Base-by-base conservation (phyloP, 2,797 vertebrate species). In the Enteromius fasciolatus region DNA sequence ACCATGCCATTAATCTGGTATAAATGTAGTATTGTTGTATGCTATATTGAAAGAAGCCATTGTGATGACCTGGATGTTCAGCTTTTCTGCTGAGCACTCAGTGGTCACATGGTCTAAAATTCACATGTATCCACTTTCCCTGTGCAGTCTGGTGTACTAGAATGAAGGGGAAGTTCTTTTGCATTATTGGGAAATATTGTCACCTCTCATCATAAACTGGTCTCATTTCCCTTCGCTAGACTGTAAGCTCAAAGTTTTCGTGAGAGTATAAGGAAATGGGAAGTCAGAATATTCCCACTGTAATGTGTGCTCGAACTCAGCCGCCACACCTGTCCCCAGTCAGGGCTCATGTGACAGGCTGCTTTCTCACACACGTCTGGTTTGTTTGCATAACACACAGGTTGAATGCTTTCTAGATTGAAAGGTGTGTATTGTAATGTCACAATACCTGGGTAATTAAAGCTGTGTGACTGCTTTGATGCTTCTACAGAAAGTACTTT, bases 321-420 rank as follows among this genome's bases (percentile, higher is more conserved):
- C 39, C 28, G 28, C 25, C 64, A 18, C 72, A 87, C 78, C 82
- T 76, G 85, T 73, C 69, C 77, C 77, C 20, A 1, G 77, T 50
- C 41, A 69, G 77, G 41, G 7, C n/a, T 82, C 76, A 69, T 31
- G 81, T 81, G 28, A 50, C 7, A 50, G 28, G 39, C 17, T 77
- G 6, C 15, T 57, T 61, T 72, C 46, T 33, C 64, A 61, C 48
- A 61, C 52, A 52, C 70, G 8, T 50, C 25, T 48, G 15, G 41
- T 23, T 48, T 81, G 80, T 66, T 39, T 75, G 23, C 5, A 5
- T 64, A 75, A 81, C 46, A 20, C 46, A n/a, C 59, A 52, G 61
- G 46, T 66, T 46, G 14, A 66, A 39, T 74, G 15, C 41, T 44
- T 64, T 74, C 15, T 39, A 12, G 2, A 50, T 54, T 67, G 44